phyloP scores from a whole-genome alignment of 2,888 invertebrate species.

The Volucella inflata region DNA sequence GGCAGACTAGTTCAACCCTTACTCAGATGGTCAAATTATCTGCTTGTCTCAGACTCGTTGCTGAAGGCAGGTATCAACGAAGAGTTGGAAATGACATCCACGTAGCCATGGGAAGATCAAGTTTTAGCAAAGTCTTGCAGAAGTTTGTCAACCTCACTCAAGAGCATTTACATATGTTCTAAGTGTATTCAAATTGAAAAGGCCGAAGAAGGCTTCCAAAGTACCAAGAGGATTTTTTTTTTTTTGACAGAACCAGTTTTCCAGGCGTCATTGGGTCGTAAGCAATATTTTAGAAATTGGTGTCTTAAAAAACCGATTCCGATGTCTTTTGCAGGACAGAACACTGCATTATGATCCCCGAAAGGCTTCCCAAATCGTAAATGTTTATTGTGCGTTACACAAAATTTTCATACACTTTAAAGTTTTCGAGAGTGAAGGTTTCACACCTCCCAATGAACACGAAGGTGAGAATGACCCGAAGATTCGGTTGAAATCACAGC shows the following conservation, averaged over 20 bases:
- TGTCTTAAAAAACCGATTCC: constrained; percentile 11
- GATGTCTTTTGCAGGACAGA: constrained; percentile 9
- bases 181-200: background rate
- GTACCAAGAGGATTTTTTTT: too few relatives aligned
- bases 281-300: too few relatives aligned
- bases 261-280: too few relatives aligned
- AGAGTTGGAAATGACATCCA: background rate
- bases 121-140: constrained; percentile 1
- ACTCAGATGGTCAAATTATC: background rate
- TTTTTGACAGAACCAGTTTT: too few relatives aligned
- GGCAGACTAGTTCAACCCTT: constrained; percentile 2
- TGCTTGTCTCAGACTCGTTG: background rate
- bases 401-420: background rate
- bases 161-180: background rate
- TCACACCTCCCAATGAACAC: too few relatives aligned
- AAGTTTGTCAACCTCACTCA: background rate
- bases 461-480: too few relatives aligned
- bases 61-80: constrained; percentile 1
- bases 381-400: background rate
- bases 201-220: too few relatives aligned
- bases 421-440: too few relatives aligned
- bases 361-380: constrained; percentile 5
- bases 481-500: too few relatives aligned
- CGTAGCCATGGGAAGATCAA: constrained; percentile 4
- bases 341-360: background rate